Evolutionary conservation across 2,888 invertebrate genomes (phyloP).

Genomic region (Trachelus tabidus): DNA sequence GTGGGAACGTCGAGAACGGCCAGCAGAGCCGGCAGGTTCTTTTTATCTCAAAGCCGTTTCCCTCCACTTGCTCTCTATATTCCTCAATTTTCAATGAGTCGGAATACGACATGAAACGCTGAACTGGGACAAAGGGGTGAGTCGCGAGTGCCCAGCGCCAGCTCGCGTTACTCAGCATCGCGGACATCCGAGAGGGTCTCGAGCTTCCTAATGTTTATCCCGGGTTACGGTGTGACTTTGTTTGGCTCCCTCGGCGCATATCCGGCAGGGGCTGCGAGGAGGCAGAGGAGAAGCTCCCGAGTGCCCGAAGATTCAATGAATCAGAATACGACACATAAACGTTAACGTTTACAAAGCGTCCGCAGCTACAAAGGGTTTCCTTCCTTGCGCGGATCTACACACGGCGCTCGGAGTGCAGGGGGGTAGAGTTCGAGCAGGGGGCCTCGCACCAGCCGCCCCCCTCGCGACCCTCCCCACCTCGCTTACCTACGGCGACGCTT

Average conservation of each 20-base stretch:
- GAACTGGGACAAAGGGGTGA: constrained; percentile 61
- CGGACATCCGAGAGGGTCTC: background rate
- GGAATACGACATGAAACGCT: constrained; percentile 65
- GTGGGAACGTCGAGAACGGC: background rate
- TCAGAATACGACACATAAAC: constrained; percentile 35
- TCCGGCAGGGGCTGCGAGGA: background rate
- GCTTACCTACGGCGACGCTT: background rate
- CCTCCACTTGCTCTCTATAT: constrained; percentile 53
- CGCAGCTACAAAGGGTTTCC: constrained; percentile 21
- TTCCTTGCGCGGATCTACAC: constrained; percentile 19
- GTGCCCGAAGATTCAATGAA: constrained; percentile 41
- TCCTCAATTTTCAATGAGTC: constrained; percentile 66
- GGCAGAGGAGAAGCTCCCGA: background rate
- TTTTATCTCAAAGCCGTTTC: constrained; percentile 62
- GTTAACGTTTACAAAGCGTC: constrained; percentile 20
- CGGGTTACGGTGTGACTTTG: constrained; percentile 31
- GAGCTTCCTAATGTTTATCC: constrained; percentile 40
- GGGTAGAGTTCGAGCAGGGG: background rate
- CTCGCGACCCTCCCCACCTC: background rate
- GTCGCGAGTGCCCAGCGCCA: background rate
- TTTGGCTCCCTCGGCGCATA: constrained; percentile 17
- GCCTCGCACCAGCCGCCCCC: constrained; percentile 10
- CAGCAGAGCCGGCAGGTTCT: constrained; percentile 10
- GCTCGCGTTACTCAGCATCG: background rate
- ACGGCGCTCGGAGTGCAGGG: background rate